Base-by-base conservation (phyloP, 1,140 invertebrate genomes). In the Bombus consobrinus region DNA sequence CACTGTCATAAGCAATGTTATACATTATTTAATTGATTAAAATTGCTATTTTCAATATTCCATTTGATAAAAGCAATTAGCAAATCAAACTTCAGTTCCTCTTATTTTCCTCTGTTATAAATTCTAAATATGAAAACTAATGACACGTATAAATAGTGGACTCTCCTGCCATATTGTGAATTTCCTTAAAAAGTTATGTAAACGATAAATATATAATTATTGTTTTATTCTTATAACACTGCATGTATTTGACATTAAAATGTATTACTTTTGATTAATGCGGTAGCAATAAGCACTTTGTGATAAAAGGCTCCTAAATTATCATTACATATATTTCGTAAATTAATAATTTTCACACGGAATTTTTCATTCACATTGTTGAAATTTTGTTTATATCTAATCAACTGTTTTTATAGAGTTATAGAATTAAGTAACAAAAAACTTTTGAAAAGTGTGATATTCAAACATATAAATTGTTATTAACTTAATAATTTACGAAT, bases 361-460 rank as follows among this genome's bases (percentile, higher is more conserved):
- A 68, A 68, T 68, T 34, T 34, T 68, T 68, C 32, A 68, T 68
- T 68, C 66, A 22, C 22, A 34, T 68, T 68, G 2, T 9, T n/a
- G n/a, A 64, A 64, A 64, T 64, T n/a, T 32, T 53, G 12, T n/a
- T n/a, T 12, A 37, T 72, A 10, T 39, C 57, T 59, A 39, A 28
- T 71, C 0, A 37, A 12, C 22, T 25, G 6, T 47, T 25, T 22
- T 78, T 8, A n/a, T 69, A 69, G 6, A 32, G 37, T n/a, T 71
- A 72, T 57, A 3, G 18, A n/a, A n/a, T 57, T 43, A 28, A 47
- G 3, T 53, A 12, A 73, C 8, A 47, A 62, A 81, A 32, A 43
- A 53, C 1, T 2, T 82, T 62, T 32, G n/a, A 34, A 71, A 57
- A 84, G 6, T 71, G 37, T 71, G 12, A 76, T 83, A 37, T 76